Conservation (phyloP, 2,797 vertebrate genomes). For the Channa striata region DNA sequence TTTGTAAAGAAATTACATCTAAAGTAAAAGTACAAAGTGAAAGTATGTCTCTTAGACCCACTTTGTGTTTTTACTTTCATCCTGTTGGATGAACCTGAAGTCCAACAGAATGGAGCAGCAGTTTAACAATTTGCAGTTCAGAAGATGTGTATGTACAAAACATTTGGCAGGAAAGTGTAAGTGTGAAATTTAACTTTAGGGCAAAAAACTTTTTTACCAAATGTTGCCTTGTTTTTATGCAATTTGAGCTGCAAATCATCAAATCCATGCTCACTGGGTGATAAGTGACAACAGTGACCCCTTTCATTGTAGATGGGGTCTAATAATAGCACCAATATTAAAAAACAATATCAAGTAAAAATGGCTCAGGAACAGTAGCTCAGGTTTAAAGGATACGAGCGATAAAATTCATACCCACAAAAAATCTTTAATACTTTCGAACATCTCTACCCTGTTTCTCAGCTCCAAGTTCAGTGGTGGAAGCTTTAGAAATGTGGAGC, state of each 20-base stretch:
- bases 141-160: no score
- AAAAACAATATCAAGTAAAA: slow-evolving; percentile 8
- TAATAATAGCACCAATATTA: slow-evolving; percentile 56
- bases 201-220: no score
- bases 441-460: no score
- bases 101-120: no score
- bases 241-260: background rate
- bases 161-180: background rate
- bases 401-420: no score
- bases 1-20: background rate
- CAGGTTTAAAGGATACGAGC: background rate
- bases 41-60: background rate
- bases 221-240: background rate
- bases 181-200: background rate
- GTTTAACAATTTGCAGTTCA: slow-evolving; percentile 9
- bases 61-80: no score
- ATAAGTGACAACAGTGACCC: slow-evolving; percentile 25
- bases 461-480: no score
- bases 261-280: background rate
- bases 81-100: no score
- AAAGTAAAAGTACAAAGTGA: slow-evolving; percentile 13
- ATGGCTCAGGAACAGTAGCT: background rate
- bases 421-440: no score
- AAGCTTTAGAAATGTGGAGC: no score
- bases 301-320: slow-evolving; percentile 4